Evolutionary conservation across 1,140 invertebrate species (phyloP).

Genomic region (Drosophila tsacasi): DNA sequence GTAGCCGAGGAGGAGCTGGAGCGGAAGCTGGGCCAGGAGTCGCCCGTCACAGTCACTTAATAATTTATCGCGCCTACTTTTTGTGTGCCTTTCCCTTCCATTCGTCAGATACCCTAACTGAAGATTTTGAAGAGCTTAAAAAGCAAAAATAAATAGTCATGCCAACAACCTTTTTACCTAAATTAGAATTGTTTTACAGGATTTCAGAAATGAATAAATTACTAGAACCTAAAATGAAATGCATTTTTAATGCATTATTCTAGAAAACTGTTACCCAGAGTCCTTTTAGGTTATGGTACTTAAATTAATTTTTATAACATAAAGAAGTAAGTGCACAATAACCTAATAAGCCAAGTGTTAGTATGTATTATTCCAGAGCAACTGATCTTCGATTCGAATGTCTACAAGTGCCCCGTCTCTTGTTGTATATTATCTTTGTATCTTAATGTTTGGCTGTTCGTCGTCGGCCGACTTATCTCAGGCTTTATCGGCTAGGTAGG

Average conservation of each 20-base stretch:
- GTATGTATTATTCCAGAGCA: neutral
- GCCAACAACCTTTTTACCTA: neutral
- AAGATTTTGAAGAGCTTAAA: too few relatives aligned
- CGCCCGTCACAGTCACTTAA: slow-evolving; percentile 58
- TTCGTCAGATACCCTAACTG: slow-evolving; percentile 11
- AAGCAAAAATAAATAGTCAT: neutral
- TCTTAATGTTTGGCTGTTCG: slow-evolving; percentile 65
- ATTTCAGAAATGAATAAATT: neutral
- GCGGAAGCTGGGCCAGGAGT: slow-evolving; percentile 23
- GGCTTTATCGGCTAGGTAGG: slow-evolving; percentile 60
- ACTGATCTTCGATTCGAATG: neutral
- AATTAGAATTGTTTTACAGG: too few relatives aligned
- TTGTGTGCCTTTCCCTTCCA: slow-evolving; percentile 6
- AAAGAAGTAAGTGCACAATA: too few relatives aligned
- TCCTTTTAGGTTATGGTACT: neutral
- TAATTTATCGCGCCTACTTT: slow-evolving; percentile 76
- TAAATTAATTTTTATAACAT: too few relatives aligned
- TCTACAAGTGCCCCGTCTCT: neutral
- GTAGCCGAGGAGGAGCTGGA: slow-evolving; percentile 13
- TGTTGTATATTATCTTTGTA: slow-evolving; percentile 57
- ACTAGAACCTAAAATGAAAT: neutral
- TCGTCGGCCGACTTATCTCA: slow-evolving; percentile 51
- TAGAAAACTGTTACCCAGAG: neutral
- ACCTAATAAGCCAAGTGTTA: too few relatives aligned
- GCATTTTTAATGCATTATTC: neutral